phyloP scores from a whole-genome alignment of 2,113 vertebrate species.

The Psittacula cyanocephala region DNA sequence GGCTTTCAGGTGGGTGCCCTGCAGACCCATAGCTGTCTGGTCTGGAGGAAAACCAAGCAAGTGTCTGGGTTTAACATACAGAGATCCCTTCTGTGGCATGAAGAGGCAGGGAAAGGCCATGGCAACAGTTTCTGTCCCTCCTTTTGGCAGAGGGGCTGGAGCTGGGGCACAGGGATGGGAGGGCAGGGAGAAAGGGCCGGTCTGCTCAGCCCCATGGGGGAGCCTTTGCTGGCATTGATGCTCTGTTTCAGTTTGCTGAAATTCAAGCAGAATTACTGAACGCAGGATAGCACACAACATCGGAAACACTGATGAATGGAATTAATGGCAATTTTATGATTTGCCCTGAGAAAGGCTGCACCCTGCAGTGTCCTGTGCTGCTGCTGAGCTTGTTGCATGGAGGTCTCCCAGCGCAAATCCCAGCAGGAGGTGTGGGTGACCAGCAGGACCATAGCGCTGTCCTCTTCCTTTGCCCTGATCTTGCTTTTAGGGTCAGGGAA shows the following conservation, averaged over 20 bases:
- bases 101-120: background rate
- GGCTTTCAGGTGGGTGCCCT: no score
- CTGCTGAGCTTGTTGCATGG: background rate
- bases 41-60: background rate
- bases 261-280: background rate
- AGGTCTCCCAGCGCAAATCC: background rate
- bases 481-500: background rate
- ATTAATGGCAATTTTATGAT: background rate
- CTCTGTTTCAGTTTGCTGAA: background rate
- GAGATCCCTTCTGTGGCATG: background rate
- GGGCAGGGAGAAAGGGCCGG: background rate
- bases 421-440: background rate
- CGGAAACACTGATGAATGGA: background rate
- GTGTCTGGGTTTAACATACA: background rate
- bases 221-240: background rate
- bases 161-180: background rate
- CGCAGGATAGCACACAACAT: background rate
- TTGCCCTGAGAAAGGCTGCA: background rate
- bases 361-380: background rate
- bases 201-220: rapidly evolving
- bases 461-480: background rate
- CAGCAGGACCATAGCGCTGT: background rate
- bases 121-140: background rate
- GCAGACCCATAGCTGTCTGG: rapidly evolving
- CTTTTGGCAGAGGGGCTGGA: background rate